These are phyloP conservation scores for Arion vulgaris DNA, from an alignment of 1,140 invertebrate genomes.

Conservation along the genomic window DNA sequence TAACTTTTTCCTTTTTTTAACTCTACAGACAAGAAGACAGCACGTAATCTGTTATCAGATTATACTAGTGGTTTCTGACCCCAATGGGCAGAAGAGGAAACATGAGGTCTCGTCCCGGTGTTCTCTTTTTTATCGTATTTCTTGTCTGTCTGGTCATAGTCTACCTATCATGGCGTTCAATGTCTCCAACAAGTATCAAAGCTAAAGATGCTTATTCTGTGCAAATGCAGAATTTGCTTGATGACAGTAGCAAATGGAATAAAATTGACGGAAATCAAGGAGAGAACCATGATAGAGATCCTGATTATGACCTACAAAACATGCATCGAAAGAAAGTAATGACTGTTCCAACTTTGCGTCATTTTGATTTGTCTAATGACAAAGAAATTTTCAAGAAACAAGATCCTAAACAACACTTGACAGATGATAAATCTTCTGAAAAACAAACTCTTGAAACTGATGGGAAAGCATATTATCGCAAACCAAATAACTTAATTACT, in stretches of 20 bases:
- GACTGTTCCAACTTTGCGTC: neutral
- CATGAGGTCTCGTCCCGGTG: slow-evolving; percentile 1
- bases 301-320: neutral
- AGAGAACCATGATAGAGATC: slow-evolving; percentile 6
- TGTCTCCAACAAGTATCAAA: slow-evolving; percentile 6
- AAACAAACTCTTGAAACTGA: neutral
- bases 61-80: neutral
- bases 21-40: neutral
- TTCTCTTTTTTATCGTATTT: slow-evolving; percentile 21
- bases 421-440: neutral
- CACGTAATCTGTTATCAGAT: neutral
- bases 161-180: slow-evolving; percentile 26
- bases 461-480: neutral
- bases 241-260: neutral
- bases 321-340: neutral
- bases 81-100: slow-evolving; percentile 23
- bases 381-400: neutral
- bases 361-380: neutral
- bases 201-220: slow-evolving; percentile 4
- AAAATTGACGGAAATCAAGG: neutral
- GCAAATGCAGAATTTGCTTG: slow-evolving; percentile 2
- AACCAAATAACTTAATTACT: neutral
- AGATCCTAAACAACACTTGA: neutral
- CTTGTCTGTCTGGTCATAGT: slow-evolving; percentile 22
- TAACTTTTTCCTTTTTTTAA: neutral